Conservation (phyloP, 2,888 invertebrate genomes). For the Eudemis profundana region DNA sequence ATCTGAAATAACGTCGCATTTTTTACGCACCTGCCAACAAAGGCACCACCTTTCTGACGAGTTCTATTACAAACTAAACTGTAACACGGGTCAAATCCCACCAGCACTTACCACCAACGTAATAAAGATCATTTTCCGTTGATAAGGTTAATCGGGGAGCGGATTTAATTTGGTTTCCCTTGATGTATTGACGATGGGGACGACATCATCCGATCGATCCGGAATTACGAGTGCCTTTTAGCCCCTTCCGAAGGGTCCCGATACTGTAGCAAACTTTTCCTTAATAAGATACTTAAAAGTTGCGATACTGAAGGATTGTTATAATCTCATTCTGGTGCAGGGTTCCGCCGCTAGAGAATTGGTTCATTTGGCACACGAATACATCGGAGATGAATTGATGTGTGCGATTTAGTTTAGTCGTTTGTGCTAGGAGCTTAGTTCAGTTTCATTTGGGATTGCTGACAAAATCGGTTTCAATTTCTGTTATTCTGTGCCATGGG, state of each 20-base stretch:
- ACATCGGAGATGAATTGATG: not conserved
- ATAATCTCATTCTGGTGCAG: conserved; percentile 31
- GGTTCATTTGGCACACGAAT: conserved; percentile 7
- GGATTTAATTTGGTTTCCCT: conserved; percentile 48
- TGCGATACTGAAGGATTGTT: conserved; percentile 44
- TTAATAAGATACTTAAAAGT: conserved; percentile 46
- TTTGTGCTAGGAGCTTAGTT: not conserved
- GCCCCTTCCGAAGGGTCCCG: conserved; percentile 51
- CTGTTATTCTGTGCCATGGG: not conserved
- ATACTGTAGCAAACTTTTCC: conserved; percentile 35
- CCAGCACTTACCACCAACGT: conserved; percentile 42
- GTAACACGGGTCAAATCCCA: conserved; percentile 38
- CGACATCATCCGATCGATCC: conserved; percentile 59
- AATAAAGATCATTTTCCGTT: conserved; percentile 45
- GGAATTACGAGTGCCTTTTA: conserved; percentile 52
- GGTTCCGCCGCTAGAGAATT: conserved; percentile 33
- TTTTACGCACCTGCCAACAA: conserved; percentile 71
- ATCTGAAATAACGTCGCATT: conserved; percentile 60
- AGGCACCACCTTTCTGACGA: conserved; percentile 60
- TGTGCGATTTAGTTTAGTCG: conserved; percentile 1
- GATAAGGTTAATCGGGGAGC: conserved; percentile 19
- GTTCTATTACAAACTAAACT: conserved; percentile 52
- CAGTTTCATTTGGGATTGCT: not conserved
- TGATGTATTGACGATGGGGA: conserved; percentile 56
- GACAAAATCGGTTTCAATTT: not conserved